Percentiles rank a stretch among this genome's conserved stretches.
phyloP scores from a whole-genome alignment of 2,888 invertebrate genomes.

The Pherbina coryleti region DNA sequence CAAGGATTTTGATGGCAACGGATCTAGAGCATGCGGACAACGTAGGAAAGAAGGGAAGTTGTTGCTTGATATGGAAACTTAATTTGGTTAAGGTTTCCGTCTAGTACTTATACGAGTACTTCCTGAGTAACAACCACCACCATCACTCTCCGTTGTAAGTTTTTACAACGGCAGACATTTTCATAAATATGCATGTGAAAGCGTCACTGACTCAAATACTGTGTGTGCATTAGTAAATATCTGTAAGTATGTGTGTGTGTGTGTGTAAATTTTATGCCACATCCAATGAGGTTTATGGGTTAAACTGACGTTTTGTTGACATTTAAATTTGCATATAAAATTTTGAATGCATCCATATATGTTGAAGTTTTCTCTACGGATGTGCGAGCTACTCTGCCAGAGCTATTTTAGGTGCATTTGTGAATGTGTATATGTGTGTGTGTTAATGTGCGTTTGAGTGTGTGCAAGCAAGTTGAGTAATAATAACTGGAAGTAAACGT shows the following conservation, averaged over 20 bases:
- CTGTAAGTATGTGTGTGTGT: background rate
- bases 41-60: background rate
- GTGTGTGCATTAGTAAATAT: background rate
- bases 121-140: background rate
- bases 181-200: slow-evolving; percentile 5
- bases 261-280: slow-evolving; percentile 24
- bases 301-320: slow-evolving; percentile 43
- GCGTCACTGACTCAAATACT: background rate
- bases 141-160: background rate
- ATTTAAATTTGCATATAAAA: slow-evolving; percentile 36
- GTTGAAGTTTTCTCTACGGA: slow-evolving; percentile 21
- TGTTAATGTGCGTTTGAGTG: background rate
- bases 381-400: background rate
- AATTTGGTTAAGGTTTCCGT: background rate
- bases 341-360: slow-evolving; percentile 32
- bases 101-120: background rate
- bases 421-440: background rate
- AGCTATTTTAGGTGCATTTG: background rate
- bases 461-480: slow-evolving; percentile 3
- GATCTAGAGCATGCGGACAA: no score
- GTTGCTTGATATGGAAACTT: background rate
- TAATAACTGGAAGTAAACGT: slow-evolving; percentile 40
- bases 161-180: background rate
- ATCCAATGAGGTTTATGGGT: slow-evolving; percentile 42
- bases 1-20: no score